These are phyloP conservation scores for Drosophila kanekoi DNA, from an alignment of 2,888 invertebrate species.

Conservation along the genomic window DNA sequence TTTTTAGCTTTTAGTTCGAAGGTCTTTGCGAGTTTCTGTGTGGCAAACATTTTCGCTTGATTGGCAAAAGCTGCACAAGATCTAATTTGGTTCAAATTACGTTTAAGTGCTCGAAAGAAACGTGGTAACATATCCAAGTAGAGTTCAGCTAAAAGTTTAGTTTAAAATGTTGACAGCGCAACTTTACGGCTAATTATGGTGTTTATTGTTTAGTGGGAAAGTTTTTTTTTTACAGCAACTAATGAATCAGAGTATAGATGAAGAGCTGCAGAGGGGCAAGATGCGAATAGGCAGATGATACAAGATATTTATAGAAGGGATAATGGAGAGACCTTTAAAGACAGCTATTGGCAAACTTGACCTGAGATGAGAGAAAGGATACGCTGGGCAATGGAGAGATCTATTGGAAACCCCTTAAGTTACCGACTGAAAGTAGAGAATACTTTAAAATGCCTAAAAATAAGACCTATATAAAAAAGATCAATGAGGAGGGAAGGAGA, in stretches of 20 bases:
- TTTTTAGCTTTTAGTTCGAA: slow-evolving; percentile 25
- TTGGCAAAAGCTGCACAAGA: slow-evolving; percentile 58
- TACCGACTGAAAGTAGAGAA: no score
- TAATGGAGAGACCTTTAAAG: neutral
- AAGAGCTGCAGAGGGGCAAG: neutral
- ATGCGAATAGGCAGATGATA: neutral
- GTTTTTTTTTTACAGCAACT: slow-evolving; percentile 28
- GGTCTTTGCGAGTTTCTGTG: slow-evolving; percentile 38
- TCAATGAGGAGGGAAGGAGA: no score
- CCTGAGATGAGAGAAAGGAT: no score
- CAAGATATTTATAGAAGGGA: neutral
- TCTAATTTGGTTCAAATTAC: slow-evolving; percentile 77
- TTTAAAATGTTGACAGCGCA: slow-evolving; percentile 40
- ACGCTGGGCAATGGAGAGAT: no score
- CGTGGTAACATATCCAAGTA: slow-evolving; percentile 47
- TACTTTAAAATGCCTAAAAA: no score
- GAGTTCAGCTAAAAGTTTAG: slow-evolving; percentile 37
- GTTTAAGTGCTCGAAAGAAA: slow-evolving; percentile 66
- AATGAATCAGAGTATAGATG: slow-evolving; percentile 22
- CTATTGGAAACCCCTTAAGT: neutral
- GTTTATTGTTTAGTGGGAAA: slow-evolving; percentile 52
- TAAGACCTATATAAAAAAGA: no score
- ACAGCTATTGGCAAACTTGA: neutral
- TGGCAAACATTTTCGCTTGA: slow-evolving; percentile 50
- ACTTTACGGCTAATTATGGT: slow-evolving; percentile 49